These are phyloP conservation scores for Parascotia fuliginaria DNA, from an alignment of 2,888 invertebrate species.

Conservation along the genomic window DNA sequence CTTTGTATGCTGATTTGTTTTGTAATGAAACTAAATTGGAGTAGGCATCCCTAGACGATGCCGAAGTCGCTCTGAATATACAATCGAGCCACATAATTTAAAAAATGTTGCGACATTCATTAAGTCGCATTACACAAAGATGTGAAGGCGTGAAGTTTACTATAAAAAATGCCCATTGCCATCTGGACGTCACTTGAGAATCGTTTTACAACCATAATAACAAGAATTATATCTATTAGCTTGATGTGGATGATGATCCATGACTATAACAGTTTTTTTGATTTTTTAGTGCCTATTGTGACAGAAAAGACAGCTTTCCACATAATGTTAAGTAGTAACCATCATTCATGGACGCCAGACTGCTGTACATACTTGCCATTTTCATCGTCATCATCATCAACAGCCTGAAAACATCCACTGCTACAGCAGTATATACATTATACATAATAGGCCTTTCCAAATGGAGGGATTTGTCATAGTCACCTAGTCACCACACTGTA, in stretches of 20 bases:
- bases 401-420: too few species aligned
- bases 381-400: too few species aligned
- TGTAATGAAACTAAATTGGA: slow-evolving; percentile 41
- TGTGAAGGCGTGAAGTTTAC: slow-evolving; percentile 49
- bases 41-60: slow-evolving; percentile 2
- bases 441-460: too few species aligned
- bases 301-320: too few species aligned
- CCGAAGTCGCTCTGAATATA: slow-evolving; percentile 15
- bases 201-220: slow-evolving; percentile 50
- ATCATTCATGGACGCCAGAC: neutral
- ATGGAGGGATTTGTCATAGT: too few species aligned
- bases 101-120: slow-evolving; percentile 48
- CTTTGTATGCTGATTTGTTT: slow-evolving; percentile 47
- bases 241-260: slow-evolving; percentile 33
- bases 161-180: slow-evolving; percentile 39
- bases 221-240: slow-evolving; percentile 51
- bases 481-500: too few species aligned
- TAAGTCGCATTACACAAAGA: slow-evolving; percentile 48
- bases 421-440: too few species aligned
- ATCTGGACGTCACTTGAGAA: slow-evolving; percentile 41
- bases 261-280: slow-evolving; percentile 22
- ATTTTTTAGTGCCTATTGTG: slow-evolving; percentile 11
- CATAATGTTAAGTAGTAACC: too few species aligned
- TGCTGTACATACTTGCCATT: too few species aligned
- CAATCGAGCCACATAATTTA: slow-evolving; percentile 17